Evolutionary conservation across 2,113 vertebrate species (phyloP).

Genomic region (Phaethon lepturus): DNA sequence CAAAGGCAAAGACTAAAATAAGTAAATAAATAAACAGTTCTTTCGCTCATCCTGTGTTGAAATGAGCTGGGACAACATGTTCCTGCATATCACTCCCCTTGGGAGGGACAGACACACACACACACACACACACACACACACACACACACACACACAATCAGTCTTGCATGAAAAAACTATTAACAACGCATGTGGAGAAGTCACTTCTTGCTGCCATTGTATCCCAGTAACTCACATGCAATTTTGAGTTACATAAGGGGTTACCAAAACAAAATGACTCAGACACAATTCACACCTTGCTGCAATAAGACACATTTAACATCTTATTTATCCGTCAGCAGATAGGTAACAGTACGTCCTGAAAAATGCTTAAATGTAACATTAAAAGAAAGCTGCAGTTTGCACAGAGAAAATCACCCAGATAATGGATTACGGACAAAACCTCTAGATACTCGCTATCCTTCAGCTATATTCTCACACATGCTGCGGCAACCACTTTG

Average conservation of each 20-base stretch:
- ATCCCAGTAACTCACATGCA: neutral
- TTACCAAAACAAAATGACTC: neutral
- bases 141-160: neutral
- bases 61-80: neutral
- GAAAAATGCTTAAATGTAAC: neutral
- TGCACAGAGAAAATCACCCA: neutral
- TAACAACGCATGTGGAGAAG: neutral
- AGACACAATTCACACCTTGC: neutral
- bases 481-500: neutral
- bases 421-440: neutral
- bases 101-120: neutral
- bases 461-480: neutral
- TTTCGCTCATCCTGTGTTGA: neutral
- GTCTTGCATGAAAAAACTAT: neutral
- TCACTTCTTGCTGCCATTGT: neutral
- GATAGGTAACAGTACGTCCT: neutral
- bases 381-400: neutral
- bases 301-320: neutral
- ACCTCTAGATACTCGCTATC: neutral
- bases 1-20: neutral
- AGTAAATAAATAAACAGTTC: slow-evolving; percentile 26
- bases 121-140: neutral
- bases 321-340: neutral
- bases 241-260: neutral
- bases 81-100: neutral